These are phyloP conservation scores for Tridacna gigas DNA, from an alignment of 2,888 invertebrate species.

Conservation along the genomic window DNA sequence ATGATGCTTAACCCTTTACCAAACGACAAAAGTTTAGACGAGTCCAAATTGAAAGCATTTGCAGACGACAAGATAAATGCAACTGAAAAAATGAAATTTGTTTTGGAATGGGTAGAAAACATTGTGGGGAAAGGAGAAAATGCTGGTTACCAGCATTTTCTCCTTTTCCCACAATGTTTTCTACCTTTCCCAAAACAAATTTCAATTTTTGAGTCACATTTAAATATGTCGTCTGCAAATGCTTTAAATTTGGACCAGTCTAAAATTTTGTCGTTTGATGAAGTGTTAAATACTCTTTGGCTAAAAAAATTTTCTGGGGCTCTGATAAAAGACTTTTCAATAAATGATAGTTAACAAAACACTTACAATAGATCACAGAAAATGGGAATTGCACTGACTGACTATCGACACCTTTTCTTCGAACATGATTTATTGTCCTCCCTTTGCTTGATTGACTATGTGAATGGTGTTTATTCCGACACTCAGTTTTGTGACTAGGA, in stretches of 20 bases:
- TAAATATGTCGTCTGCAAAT: too few species aligned
- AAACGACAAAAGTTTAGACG: too few species aligned
- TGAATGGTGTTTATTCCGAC: conserved; percentile 27
- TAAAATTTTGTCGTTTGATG: too few species aligned
- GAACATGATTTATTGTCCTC: conserved; percentile 26
- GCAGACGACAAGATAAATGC: neutral
- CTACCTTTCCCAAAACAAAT: too few species aligned
- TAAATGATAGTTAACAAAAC: neutral
- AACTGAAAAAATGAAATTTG: neutral
- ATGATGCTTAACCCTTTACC: neutral
- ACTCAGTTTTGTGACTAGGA: conserved; percentile 22
- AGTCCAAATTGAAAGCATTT: too few species aligned
- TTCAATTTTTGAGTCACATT: too few species aligned
- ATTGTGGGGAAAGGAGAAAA: neutral
- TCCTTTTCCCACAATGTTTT: too few species aligned
- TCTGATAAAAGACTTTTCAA: too few species aligned
- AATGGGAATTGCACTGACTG: conserved; percentile 55
- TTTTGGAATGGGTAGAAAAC: neutral
- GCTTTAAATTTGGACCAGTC: too few species aligned
- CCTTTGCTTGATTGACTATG: conserved; percentile 30
- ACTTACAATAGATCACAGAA: conserved; percentile 64
- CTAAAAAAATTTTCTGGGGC: too few species aligned
- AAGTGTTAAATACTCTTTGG: too few species aligned
- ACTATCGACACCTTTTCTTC: conserved; percentile 47
- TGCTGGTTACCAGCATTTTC: neutral